Base-by-base conservation (phyloP, 1,140 invertebrate genomes). In the Cephus cinctus region DNA sequence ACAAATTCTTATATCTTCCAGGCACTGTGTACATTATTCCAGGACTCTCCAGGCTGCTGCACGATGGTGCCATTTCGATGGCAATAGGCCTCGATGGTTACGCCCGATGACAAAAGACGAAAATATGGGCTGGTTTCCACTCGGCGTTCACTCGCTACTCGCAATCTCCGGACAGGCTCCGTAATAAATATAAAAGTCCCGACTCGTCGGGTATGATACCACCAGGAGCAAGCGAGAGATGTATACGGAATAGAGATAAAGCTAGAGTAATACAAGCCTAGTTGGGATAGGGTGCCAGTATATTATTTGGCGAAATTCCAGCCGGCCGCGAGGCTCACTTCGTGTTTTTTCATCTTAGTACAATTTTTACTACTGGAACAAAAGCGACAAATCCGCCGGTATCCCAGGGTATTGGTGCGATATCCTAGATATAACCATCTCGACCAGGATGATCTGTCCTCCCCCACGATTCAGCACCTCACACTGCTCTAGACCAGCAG, bases 271-370 rank as follows among this genome's bases (percentile, higher is more conserved):
- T 47, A 25, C 25, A 43, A 43, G 35, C 27, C 42, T 48, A 48
- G 46, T 45, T 20, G 40, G 46, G 44, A 47, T 44, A 58, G 63
- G 60, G 50, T 52, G 62, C 61, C 62, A 53, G 68, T 71, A 69
- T 68, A 69, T 71, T 69, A 69, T 71, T 71, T 71, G 68, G 68
- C 68, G 58, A 51, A 47, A 45, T 52, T 71, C 67, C 67, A 69
- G 64, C 52, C 66, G 55, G 53, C 61, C 61, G 65, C 62, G 53
- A 69, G 67, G 65, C 59, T 67, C 60, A 55, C 63, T 63, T 66
- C 56, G 59, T 31, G 54, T 41, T 60, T 66, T 71, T 68, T 68
- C 63, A 69, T 69, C 65, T 71, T 67, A 65, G 47, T 59, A 41
- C 40, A 56, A 47, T 42, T 47, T 21, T 43, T 34, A 53, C 50